A percentile compares a stretch with the other conserved stretches of the same genome.
Conservation (phyloP, 1,140 invertebrate genomes). For the Tenebrio molitor region DNA sequence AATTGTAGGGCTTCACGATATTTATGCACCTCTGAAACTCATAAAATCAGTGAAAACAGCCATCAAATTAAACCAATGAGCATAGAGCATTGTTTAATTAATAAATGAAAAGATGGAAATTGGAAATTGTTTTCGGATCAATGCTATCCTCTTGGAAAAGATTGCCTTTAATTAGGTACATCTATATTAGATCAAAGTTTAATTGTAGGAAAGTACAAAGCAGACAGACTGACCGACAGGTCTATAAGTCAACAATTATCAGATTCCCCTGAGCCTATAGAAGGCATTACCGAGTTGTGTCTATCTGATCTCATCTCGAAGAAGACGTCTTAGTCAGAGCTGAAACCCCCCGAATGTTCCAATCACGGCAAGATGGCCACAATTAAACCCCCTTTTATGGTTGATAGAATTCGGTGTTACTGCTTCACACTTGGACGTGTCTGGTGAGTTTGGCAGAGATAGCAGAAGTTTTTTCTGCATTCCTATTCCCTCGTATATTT, state of each 20-base stretch:
- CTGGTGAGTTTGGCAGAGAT: conserved; percentile 50
- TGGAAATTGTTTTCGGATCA: no score
- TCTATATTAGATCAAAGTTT: conserved; percentile 58
- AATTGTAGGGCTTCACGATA: not conserved
- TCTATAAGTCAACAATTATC: conserved; percentile 65
- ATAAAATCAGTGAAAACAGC: not conserved
- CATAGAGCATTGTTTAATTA: not conserved
- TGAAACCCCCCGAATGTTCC: conserved; percentile 54
- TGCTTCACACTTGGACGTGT: conserved; percentile 53
- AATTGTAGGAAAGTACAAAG: conserved; percentile 50
- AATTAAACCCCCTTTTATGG: conserved; percentile 64
- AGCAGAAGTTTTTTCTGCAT: conserved; percentile 18
- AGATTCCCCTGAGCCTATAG: conserved; percentile 57
- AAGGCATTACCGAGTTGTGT: conserved; percentile 44
- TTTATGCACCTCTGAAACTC: not conserved
- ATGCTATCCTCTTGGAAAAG: no score
- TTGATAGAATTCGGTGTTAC: conserved; percentile 60
- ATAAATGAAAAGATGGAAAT: not conserved
- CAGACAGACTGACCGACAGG: conserved; percentile 55
- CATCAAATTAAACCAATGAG: not conserved
- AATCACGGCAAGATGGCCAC: conserved; percentile 61
- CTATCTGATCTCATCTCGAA: conserved; percentile 48
- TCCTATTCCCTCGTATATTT: not conserved
- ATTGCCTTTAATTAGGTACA: conserved; percentile 56
- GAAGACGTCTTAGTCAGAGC: conserved; percentile 59